A percentile compares a stretch with the other conserved stretches of the same genome.
Conservation (phyloP, 2,113 vertebrate species). For the Eubucco bourcierii region DNA sequence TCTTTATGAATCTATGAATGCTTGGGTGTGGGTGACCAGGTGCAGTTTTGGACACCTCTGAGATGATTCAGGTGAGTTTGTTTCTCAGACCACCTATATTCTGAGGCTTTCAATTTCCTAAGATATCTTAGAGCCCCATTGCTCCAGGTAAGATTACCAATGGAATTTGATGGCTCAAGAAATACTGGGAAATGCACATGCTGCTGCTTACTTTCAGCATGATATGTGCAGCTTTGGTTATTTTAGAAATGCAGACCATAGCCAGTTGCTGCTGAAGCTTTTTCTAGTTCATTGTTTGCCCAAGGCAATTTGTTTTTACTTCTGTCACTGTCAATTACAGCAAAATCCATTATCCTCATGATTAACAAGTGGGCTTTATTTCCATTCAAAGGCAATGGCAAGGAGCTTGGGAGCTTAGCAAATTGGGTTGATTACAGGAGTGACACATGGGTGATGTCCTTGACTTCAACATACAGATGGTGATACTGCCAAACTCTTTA, state of each 20-base stretch:
- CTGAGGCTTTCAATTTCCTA: neutral
- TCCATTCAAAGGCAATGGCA: neutral
- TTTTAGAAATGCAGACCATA: neutral
- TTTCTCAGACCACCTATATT: neutral
- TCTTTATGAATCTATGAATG: neutral
- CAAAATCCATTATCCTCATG: constrained; percentile 55
- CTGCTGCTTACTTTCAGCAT: neutral
- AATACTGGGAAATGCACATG: neutral
- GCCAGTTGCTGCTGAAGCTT: neutral
- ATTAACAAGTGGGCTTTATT: constrained; percentile 50
- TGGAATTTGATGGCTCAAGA: neutral
- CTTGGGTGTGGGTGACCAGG: neutral
- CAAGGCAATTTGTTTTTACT: constrained; percentile 45
- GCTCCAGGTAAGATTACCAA: neutral
- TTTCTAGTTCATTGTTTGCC: constrained; percentile 2
- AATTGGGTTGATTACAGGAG: constrained; percentile 58
- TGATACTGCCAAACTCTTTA: neutral
- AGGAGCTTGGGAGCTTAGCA: constrained; percentile 38
- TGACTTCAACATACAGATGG: neutral
- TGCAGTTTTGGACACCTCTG: neutral
- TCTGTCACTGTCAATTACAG: constrained; percentile 63
- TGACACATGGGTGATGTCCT: constrained; percentile 43
- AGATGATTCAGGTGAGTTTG: neutral
- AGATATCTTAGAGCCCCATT: neutral
- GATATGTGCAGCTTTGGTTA: neutral